These are phyloP conservation scores for Pardalotus punctatus DNA, from an alignment of 2,113 vertebrate genomes.

Conservation along the genomic window DNA sequence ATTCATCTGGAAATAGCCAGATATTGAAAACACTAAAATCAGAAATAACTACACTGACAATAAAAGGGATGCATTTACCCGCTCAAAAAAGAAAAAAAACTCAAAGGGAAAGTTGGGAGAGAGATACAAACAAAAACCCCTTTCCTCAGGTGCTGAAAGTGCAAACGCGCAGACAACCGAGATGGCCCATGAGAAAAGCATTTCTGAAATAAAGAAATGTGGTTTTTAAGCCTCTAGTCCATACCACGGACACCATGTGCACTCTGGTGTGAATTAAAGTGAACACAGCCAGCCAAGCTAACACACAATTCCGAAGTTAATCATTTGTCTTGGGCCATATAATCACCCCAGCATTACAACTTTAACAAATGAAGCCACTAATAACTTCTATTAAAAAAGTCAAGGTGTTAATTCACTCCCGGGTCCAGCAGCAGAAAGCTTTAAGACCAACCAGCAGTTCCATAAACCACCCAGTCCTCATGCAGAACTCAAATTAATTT, in stretches of 20 bases:
- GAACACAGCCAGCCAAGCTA: background rate
- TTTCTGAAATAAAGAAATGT: background rate
- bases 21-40: constrained; percentile 4
- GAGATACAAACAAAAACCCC: background rate
- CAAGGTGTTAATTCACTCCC: background rate
- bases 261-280: background rate
- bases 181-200: background rate
- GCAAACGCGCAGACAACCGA: background rate
- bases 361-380: background rate
- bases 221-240: background rate
- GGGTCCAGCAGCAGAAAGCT: background rate
- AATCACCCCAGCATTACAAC: background rate
- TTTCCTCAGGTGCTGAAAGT: background rate
- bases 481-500: background rate
- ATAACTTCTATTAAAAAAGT: background rate
- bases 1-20: constrained; percentile 40
- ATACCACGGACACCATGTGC: background rate
- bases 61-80: background rate
- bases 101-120: background rate
- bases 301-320: background rate
- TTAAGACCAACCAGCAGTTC: background rate
- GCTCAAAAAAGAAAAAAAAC: background rate
- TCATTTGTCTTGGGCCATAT: background rate
- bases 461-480: background rate
- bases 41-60: background rate